Evolutionary conservation across 2,797 vertebrate species (phyloP), one percentile per base, ranked within the genome.

Genomic region (Menidia menidia): DNA sequence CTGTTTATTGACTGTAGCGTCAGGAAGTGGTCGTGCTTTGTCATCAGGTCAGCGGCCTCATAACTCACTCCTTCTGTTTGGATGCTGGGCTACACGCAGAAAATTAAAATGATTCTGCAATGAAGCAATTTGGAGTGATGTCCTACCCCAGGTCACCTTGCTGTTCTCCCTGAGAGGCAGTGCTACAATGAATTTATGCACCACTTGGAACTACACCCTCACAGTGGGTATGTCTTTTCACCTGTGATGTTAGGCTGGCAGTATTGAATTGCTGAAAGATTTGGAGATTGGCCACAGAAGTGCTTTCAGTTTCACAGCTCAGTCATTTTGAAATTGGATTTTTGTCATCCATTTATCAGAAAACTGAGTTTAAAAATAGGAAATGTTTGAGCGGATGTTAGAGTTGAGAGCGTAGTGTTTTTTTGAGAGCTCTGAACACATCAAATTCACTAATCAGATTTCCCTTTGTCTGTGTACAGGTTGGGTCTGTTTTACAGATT

Each of bases 31-130:
- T 72, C 53, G 30, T 90, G 92, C 92, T 91, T 92, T 84, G 90
- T 93, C 91, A 92, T 92, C 91, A 92, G 89, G 88, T 92, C 90
- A 84, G 82, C 51, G 0, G 55, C 75, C 88, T 88, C 86, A 87
- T 89, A 92, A 88, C 88, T 90, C 86, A 83, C 63, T 3, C 57
- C 58, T 74, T 82, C 65, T 60, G 83, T 77, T 78, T 81, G 68
- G 68, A 85, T 78, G 71, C 79, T 56, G 78, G 71, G 45, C 76
- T 73, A 77, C 80, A 87, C 64, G 59, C 78, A 83, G 82, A 92
- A 89, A 88, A 91, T 92, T 83, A 87, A 92, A 90, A 91, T 80
- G 65, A 88, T 92, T 92, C 84, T 91, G 89, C 92, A 88, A 84
- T 88, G 86, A 90, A 89, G 91, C 89, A 90, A 81, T 92, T 89